Conservation (phyloP, 2,888 invertebrate genomes). For the Drosophila ustulata region DNA sequence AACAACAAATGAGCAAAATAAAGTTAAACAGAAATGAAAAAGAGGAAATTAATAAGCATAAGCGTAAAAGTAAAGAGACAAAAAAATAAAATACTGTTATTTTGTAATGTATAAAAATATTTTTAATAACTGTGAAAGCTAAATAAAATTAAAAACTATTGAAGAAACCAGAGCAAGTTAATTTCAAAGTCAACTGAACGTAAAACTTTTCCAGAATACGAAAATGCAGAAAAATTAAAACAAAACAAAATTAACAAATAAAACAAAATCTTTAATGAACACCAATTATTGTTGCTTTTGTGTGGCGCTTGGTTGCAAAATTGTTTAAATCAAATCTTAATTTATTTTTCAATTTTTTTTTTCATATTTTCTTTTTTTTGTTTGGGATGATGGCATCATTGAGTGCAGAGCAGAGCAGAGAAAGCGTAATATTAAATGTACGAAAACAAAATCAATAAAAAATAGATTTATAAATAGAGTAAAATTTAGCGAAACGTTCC, state of each 20-base stretch:
- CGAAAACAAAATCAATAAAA: constrained; percentile 2
- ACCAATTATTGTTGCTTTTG: constrained; percentile 62
- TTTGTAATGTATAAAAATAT: constrained; percentile 85
- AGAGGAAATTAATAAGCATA: constrained; percentile 72
- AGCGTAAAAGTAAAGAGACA: constrained; percentile 73
- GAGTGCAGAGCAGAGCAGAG: constrained; percentile 73
- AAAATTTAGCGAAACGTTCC: constrained; percentile 12
- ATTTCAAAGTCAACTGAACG: constrained; percentile 54
- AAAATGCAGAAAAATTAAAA: constrained; percentile 53
- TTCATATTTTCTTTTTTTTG: constrained; percentile 20
- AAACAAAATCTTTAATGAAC: constrained; percentile 70
- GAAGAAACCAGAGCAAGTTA: constrained; percentile 54
- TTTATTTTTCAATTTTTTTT: background rate
- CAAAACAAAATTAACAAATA: constrained; percentile 61
- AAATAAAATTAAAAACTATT: constrained; percentile 83
- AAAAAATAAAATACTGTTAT: constrained; percentile 83
- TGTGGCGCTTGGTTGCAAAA: constrained; percentile 63
- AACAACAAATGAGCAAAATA: constrained; percentile 68
- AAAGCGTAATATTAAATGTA: constrained; percentile 45
- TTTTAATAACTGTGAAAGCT: constrained; percentile 85
- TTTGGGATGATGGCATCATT: constrained; percentile 85
- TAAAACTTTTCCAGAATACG: constrained; percentile 64
- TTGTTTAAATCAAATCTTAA: constrained; percentile 43
- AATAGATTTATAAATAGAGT: constrained; percentile 23
- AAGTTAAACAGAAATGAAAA: constrained; percentile 54